phyloP scores from a whole-genome alignment of 2,113 vertebrate genomes.

The Platichthys flesus region DNA sequence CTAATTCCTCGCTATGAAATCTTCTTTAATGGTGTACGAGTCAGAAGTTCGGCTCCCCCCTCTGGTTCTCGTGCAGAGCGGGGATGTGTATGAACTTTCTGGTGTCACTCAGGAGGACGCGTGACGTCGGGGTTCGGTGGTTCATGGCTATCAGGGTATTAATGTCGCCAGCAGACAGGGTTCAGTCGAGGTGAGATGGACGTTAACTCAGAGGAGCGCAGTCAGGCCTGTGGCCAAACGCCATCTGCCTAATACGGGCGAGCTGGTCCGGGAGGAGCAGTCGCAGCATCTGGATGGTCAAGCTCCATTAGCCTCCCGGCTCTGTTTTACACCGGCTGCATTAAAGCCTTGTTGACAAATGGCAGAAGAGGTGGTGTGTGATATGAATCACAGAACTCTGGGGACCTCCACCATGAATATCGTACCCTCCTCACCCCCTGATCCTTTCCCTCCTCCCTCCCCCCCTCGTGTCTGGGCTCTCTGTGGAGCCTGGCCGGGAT shows the following conservation, averaged over 20 bases:
- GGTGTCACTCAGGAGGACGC: background rate
- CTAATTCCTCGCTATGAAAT: background rate
- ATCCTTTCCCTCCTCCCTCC: conserved; percentile 16
- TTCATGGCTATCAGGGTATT: conserved; percentile 60
- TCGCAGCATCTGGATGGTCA: conserved; percentile 79
- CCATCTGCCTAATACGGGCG: conserved; percentile 64
- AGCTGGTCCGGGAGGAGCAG: conserved; percentile 62
- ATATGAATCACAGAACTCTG: conserved; percentile 73
- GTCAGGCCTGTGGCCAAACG: conserved; percentile 67
- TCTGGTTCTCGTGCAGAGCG: background rate
- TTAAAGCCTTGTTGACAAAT: conserved; percentile 75
- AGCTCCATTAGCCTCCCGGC: conserved; percentile 77
- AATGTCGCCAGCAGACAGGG: conserved; percentile 38
- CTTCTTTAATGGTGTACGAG: background rate
- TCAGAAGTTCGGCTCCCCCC: background rate
- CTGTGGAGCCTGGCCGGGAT: conserved; percentile 46
- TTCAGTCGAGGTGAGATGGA: conserved; percentile 55
- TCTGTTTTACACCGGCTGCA: conserved; percentile 71
- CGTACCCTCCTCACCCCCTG: conserved; percentile 44
- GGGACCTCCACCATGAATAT: conserved; percentile 67
- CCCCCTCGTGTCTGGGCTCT: conserved; percentile 37
- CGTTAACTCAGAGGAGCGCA: conserved; percentile 54
- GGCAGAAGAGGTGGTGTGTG: conserved; percentile 71
- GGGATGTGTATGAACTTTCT: too few relatives aligned
- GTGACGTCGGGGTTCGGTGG: background rate